Base-by-base conservation (phyloP, 1,140 invertebrate genomes). In the Drosophila prosaltans region DNA sequence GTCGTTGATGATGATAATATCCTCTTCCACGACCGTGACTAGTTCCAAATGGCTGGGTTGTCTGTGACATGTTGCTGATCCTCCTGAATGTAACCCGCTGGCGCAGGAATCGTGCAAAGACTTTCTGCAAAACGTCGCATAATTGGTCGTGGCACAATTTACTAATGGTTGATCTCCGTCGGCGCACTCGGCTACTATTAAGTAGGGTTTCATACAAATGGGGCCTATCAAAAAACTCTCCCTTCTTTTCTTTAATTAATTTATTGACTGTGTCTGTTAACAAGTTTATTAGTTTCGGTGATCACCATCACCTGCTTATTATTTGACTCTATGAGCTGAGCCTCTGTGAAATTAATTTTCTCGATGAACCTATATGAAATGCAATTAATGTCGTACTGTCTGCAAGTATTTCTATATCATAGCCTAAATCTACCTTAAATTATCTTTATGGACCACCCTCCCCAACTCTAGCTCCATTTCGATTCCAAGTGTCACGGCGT, bases 361-460 rank as follows among this genome's bases (percentile, higher is more conserved):
- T 54, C 32, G 28, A 8, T 36, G 11, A 69, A 45, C 60, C 48
- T 59, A 40, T 24, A n/a, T 39, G 24, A 28, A 66, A 51, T 48
- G 62, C 9, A 51, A 64, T 11, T 28, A 26, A 5, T 55, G 11
- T 55, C 9, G 16, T 24, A 55, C 11, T 55, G 24, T 55, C 10
- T 28, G 24, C 10, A 55, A 24, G 24, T 10, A 26, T 26, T 11
- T 28, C 7, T 55, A 28, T 11, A 7, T 55, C 26, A 24, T 28
- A 10, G 8, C 21, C 24, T 55, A 36, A 21, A 40, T 16, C 39
- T 66, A 66, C 36, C 9, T 65, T 2, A 68, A 4, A 26, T 69
- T 60, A 32, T 64, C 61, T 28, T 63, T 73, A 59, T 65, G 65
- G 65, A 61, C 72, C 61, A 69, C 60, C 65, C 71, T 68, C 71